Evolutionary conservation across 1,140 invertebrate species (phyloP), one percentile per base, ranked within the genome.

Genomic region (Centruroides sculpturatus): DNA sequence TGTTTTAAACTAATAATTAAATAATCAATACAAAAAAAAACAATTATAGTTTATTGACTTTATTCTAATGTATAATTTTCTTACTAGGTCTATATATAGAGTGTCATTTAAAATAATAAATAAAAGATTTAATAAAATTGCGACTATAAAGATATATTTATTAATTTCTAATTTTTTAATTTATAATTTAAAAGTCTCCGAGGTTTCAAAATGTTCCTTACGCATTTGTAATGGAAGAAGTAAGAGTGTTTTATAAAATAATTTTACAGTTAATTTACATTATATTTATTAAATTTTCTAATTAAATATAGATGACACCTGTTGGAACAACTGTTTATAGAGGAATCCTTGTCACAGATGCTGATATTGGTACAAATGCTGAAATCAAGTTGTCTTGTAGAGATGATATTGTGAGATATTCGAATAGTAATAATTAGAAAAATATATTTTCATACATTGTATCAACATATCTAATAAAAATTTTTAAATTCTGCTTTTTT

Each of bases 131-230:
- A 23, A 23, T 23, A 23, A 23, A 23, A 23, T 23, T 23, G 23
- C 23, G 23, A 23, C 23, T 23, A 23, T 23, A 23, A 23, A 1
- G 23, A 23, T 23, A 23, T 23, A 23, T 23, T 23, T 23, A 2
- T 23, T 23, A 23, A 23, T 23, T n/a, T n/a, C n/a, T 23, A 23
- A 23, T 23, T 23, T 23, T 23, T 23, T 23, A 23, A 23, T 23
- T 23, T 23, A 23, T 23, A 23, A 23, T 23, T 23, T 23, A 23
- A 23, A n/a, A n/a, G n/a, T n/a, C 80, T 3, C 86, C 86, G 0
- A 75, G 80, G 3, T 89, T 87, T 67, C 75, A 80, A 58, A 82
- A 82, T 23, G 72, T 83, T 48, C 85, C 86, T 2, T 89, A 89
- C 66, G 79, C 81, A 8, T 80, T 85, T 5, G 80, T 80, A 46